Base-by-base conservation (phyloP, 1,140 invertebrate genomes). In the Drosophila sturtevanti region DNA sequence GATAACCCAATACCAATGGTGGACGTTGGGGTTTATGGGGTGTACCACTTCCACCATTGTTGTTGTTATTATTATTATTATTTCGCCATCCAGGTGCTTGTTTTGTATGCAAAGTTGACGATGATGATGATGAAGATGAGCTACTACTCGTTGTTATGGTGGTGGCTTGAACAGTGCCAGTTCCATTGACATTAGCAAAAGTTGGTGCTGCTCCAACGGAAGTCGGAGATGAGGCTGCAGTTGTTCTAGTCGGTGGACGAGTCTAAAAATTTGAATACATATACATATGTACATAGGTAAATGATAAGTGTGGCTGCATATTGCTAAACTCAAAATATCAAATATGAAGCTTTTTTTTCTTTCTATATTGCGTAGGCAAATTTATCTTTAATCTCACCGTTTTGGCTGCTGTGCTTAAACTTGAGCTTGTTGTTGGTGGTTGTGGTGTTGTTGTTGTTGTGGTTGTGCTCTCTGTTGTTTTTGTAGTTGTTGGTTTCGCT, bases 1-100 rank as follows among this genome's bases (percentile, higher is more conserved):
- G 95, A 80, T 94, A 95, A 37, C 94, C 95, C 72, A 96, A 93
- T 0, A 96, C 94, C 27, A 96, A 90, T 0, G 96, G 95, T 52
- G 95, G 95, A 68, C 95, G 92, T 38, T 95, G 94, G 27, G 94
- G 94, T 37, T 93, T 93, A 68, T 94, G 92, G 9, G 93, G 92
- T n/a, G n/a, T n/a, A 73, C 76, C 93, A 89, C 66, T 70, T 18
- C 58, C 79, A 61, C 56, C 66, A 75, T 89, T 70, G 81, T 73
- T 48, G 59, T 77, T 69, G 79, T 79, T 55, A 63, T 90, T 91
- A 58, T 44, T 86, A 79, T 69, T 92, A 35, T 92, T 92, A 6
- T 84, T 86, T 10, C 90, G 90, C 90, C 90, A 91, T 21, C 69
- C 74, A 0, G 86, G 86, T 11, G 77, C 74, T 63, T 56, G 21